Conservation (phyloP, 2,113 vertebrate species). For the Accipiter cooperii region DNA sequence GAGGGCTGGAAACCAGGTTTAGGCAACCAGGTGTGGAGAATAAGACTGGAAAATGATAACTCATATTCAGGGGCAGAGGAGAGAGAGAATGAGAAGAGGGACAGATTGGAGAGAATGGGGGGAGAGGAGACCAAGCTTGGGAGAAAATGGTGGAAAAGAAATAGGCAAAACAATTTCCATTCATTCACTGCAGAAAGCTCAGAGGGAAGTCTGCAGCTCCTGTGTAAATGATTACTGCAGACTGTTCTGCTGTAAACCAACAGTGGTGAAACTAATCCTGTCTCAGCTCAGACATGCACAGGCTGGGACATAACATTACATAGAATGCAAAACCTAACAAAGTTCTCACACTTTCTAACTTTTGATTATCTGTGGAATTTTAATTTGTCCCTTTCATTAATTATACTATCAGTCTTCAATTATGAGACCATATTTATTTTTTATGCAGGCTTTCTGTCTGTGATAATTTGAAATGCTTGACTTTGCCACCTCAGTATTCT, state of each 20-base stretch:
- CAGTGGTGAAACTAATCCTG: neutral
- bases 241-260: neutral
- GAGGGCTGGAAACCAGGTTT: neutral
- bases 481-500: neutral
- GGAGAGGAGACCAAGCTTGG: neutral
- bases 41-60: neutral
- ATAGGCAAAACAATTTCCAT: neutral
- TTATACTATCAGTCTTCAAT: neutral
- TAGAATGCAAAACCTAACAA: neutral
- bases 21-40: neutral
- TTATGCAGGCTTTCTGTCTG: neutral
- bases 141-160: neutral
- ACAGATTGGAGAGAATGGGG: neutral
- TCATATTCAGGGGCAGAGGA: neutral
- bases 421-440: neutral
- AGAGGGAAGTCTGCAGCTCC: neutral
- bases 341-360: neutral
- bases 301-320: neutral
- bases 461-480: neutral
- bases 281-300: neutral
- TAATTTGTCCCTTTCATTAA: neutral
- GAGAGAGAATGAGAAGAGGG: neutral
- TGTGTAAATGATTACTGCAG: neutral
- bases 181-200: neutral
- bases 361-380: neutral